Evolutionary conservation across 2,113 vertebrate species (phyloP).

Genomic region (Macquaria ambigua): DNA sequence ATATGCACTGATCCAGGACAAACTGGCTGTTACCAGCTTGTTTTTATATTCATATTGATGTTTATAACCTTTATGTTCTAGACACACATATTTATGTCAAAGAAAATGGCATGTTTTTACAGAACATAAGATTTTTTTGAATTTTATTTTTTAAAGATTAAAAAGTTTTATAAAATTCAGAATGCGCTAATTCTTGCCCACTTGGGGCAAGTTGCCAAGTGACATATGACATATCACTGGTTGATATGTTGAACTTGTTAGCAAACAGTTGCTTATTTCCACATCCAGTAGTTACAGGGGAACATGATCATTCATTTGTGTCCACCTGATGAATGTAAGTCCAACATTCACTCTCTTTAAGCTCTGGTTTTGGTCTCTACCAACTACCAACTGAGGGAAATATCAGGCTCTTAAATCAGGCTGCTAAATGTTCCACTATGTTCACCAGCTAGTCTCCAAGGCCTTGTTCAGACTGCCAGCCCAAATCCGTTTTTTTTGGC

Average conservation of each 20-base stretch:
- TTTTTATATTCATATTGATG: not conserved
- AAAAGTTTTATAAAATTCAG: not conserved
- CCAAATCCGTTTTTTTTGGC: no score
- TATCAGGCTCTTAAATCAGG: not conserved
- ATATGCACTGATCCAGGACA: constrained; percentile 5
- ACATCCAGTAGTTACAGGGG: no score
- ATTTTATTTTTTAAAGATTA: not conserved
- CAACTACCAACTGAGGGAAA: not conserved
- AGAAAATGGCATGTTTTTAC: not conserved
- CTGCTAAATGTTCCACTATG: not conserved
- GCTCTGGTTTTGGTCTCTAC: not conserved
- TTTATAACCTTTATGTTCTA: not conserved
- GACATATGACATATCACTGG: no score
- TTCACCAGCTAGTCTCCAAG: not conserved
- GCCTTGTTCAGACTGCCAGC: no score
- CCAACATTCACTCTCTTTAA: not conserved
- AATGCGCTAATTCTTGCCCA: no score
- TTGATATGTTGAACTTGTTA: no score
- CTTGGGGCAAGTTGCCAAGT: no score
- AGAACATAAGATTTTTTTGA: not conserved
- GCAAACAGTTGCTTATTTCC: no score
- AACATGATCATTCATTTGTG: no score
- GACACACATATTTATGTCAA: not conserved
- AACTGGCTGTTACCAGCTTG: not conserved
- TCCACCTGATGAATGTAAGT: no score